Percentiles rank a stretch among this genome's conserved stretches.
These are phyloP conservation scores for Drosophila mayaguana DNA, from an alignment of 2,888 invertebrate species.

Conservation along the genomic window DNA sequence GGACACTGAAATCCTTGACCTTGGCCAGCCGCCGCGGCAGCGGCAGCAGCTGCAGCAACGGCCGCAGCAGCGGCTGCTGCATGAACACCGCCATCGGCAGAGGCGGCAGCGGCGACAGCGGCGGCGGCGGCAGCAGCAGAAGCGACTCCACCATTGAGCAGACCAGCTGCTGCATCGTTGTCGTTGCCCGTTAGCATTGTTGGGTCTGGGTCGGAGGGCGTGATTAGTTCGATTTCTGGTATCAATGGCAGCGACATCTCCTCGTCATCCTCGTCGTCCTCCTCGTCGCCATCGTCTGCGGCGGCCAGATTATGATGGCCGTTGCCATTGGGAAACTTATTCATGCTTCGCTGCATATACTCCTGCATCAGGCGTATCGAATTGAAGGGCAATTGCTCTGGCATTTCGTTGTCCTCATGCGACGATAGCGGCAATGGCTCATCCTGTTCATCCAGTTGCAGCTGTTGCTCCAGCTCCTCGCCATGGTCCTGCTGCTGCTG, in stretches of 20 bases:
- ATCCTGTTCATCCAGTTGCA: slow-evolving; percentile 14
- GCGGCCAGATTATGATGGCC: slow-evolving; percentile 31
- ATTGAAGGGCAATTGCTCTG: slow-evolving; percentile 70
- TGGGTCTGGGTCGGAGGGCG: slow-evolving; percentile 80
- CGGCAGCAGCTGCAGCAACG: neutral
- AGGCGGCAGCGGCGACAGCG: neutral
- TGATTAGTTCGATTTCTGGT: slow-evolving; percentile 84
- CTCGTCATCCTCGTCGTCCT: slow-evolving; percentile 82
- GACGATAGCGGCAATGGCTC: slow-evolving; percentile 3
- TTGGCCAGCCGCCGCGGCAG: neutral
- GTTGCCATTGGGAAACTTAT: slow-evolving; percentile 71
- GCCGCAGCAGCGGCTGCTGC: slow-evolving; percentile 8
- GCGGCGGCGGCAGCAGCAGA: neutral
- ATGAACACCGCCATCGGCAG: slow-evolving; percentile 1
- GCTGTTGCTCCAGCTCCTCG: slow-evolving; percentile 19
- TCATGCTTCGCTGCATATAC: slow-evolving; percentile 83
- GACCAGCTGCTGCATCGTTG: slow-evolving; percentile 10
- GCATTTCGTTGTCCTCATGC: slow-evolving; percentile 69
- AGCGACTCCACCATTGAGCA: slow-evolving; percentile 28
- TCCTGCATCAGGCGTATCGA: slow-evolving; percentile 84
- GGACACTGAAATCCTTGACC: slow-evolving; percentile 83
- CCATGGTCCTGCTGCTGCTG: slow-evolving; percentile 9
- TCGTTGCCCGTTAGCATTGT: slow-evolving; percentile 36
- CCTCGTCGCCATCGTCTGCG: slow-evolving; percentile 43
- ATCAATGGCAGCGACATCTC: slow-evolving; percentile 83